A percentile compares a stretch with the other conserved stretches of the same genome.
Conservation (phyloP, 2,113 vertebrate species). For the Oncorhynchus mykiss region DNA sequence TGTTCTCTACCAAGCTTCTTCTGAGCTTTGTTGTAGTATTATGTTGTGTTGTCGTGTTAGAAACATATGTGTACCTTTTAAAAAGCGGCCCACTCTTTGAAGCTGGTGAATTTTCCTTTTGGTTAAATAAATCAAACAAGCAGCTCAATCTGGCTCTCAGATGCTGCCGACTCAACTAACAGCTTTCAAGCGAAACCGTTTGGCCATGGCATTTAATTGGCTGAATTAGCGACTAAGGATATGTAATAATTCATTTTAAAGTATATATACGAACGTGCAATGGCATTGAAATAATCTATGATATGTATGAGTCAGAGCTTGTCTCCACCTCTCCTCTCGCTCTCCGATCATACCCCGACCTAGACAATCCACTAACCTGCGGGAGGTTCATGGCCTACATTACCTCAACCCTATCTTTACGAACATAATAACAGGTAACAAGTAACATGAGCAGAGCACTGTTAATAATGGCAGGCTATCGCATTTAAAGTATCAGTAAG, state of each 20-base stretch:
- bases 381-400: constrained; percentile 52
- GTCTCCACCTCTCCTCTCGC: neutral
- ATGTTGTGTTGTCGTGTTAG: constrained; percentile 38
- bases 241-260: constrained; percentile 46
- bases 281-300: constrained; percentile 39
- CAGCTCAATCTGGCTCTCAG: constrained; percentile 21
- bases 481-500: constrained; percentile 68
- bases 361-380: neutral
- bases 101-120: constrained; percentile 70
- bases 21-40: constrained; percentile 9
- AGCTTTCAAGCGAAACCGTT: constrained; percentile 46
- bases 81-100: constrained; percentile 54
- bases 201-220: constrained; percentile 50
- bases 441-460: constrained; percentile 66
- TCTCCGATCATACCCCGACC: neutral
- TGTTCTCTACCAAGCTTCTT: constrained; percentile 5
- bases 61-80: constrained; percentile 47
- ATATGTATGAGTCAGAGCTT: constrained; percentile 26
- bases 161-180: constrained; percentile 5
- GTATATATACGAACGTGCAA: constrained; percentile 59
- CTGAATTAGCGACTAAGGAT: constrained; percentile 56
- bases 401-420: constrained; percentile 61
- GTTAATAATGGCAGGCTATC: constrained; percentile 69
- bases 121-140: constrained; percentile 51
- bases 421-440: constrained; percentile 61